These are phyloP conservation scores for Atrina japonica DNA, from an alignment of 2,888 invertebrate species.

Conservation along the genomic window DNA sequence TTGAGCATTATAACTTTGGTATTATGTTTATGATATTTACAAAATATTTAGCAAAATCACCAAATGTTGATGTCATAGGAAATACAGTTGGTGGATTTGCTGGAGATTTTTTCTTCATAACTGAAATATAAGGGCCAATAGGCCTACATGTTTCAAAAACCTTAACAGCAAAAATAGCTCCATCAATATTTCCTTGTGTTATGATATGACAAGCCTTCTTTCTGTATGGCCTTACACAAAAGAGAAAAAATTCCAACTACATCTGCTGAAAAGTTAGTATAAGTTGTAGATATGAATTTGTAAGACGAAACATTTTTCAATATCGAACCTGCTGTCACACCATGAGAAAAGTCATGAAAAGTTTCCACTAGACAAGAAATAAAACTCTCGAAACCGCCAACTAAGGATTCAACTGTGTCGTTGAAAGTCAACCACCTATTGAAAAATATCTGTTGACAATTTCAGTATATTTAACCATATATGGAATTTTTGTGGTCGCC, in stretches of 20 bases:
- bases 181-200: background rate
- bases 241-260: conserved; percentile 4
- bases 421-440: conserved; percentile 10
- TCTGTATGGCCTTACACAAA: background rate
- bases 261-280: conserved; percentile 11
- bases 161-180: background rate
- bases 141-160: background rate
- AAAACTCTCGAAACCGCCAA: conserved; percentile 1
- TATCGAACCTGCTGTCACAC: background rate
- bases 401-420: background rate
- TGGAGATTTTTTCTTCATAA: background rate
- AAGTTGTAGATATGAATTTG: conserved; percentile 13
- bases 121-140: background rate
- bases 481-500: conserved; percentile 6
- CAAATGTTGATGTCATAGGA: background rate
- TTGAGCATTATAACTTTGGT: too few species aligned
- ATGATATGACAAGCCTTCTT: too few species aligned
- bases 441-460: conserved; percentile 7
- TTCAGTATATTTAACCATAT: conserved; percentile 9
- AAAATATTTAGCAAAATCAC: too few species aligned
- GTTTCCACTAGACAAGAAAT: conserved; percentile 1
- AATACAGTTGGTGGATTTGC: background rate
- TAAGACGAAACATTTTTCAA: conserved; percentile 8
- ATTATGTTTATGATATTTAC: too few species aligned
- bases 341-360: background rate